phyloP scores from a whole-genome alignment of 2,888 invertebrate genomes.

The Drosophila neoperkinsi region DNA sequence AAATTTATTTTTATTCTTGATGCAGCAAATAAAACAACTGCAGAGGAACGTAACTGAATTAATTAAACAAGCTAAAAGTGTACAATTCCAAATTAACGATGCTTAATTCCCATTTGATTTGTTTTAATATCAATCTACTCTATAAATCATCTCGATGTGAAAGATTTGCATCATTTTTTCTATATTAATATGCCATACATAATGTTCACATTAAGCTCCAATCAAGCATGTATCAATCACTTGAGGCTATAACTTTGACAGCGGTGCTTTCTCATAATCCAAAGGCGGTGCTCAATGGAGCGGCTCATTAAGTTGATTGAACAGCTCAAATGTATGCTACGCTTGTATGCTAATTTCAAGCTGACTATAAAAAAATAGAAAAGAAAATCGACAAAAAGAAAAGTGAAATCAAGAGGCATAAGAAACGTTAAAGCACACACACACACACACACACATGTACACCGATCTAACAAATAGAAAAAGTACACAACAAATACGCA shows the following conservation, averaged over 20 bases:
- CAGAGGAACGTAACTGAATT: background rate
- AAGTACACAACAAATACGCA: constrained; percentile 36
- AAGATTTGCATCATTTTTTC: background rate
- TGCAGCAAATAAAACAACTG: background rate
- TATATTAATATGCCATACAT: constrained; percentile 5
- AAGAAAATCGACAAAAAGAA: constrained; percentile 25
- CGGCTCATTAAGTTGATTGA: constrained; percentile 78
- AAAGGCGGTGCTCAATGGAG: constrained; percentile 50
- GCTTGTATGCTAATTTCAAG: constrained; percentile 71
- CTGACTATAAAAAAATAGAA: constrained; percentile 37
- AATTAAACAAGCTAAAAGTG: too few relatives aligned
- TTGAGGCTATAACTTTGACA: constrained; percentile 9
- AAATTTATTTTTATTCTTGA: background rate
- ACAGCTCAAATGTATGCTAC: constrained; percentile 56
- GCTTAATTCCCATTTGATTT: background rate
- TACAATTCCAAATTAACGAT: background rate
- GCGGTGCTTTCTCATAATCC: constrained; percentile 60
- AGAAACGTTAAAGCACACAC: constrained; percentile 23
- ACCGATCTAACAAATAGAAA: background rate
- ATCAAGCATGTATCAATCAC: constrained; percentile 8
- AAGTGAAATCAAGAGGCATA: constrained; percentile 53
- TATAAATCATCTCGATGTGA: background rate
- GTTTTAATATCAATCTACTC: background rate
- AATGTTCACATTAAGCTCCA: constrained; percentile 6
- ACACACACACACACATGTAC: constrained; percentile 10